Base-by-base conservation (phyloP, 2,113 vertebrate genomes). In the Tapirus terrestris region DNA sequence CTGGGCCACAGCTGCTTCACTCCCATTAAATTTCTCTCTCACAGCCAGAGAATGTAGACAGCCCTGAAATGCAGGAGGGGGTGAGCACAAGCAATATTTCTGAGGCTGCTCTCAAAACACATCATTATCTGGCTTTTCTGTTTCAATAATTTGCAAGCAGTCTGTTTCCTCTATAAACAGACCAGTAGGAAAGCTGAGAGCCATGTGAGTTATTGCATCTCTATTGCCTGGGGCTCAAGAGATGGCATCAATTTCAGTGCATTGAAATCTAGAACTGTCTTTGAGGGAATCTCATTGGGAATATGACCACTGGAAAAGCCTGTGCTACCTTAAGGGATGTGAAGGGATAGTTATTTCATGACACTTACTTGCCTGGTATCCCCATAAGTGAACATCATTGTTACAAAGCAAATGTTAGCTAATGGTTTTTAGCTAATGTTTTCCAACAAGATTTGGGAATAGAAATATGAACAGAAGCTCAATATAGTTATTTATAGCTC, bases 111-210 rank as follows among this genome's bases (percentile, higher is more conserved):
- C 56, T 97, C 63, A 75, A 75, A 96, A 61, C 48, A 17, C 7
- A 31, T 86, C 58, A 83, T 93, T 95, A 91, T 73, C 73, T 72
- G 58, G 8, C 51, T 92, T 92, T 96, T 83, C 72, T 89, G 21
- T 89, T 93, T 94, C 67, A 94, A n/a, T 93, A 93, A 95, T 72
- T 86, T 60, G 39, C 84, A 89, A 97, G 75, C 45, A 97, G 65
- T 1, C 87, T 83, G 10, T 13, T 80, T 97, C 36, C 36, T 91
- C 48, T 29, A 20, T 65, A 67, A 92, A 73, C 56, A 72, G 60
- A 75, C 17, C 45, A 51, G 43, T 27, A 83, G 61, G 51, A 92
- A 84, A 60, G 63, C 63, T 67, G 89, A 96, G 83, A 90, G 13
- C 23, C 27, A 0, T 36, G 18, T 36, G 60, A 90, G 5, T 80